These are phyloP conservation scores for Bathynomus jamesi DNA, from an alignment of 1,140 invertebrate genomes.

Conservation along the genomic window DNA sequence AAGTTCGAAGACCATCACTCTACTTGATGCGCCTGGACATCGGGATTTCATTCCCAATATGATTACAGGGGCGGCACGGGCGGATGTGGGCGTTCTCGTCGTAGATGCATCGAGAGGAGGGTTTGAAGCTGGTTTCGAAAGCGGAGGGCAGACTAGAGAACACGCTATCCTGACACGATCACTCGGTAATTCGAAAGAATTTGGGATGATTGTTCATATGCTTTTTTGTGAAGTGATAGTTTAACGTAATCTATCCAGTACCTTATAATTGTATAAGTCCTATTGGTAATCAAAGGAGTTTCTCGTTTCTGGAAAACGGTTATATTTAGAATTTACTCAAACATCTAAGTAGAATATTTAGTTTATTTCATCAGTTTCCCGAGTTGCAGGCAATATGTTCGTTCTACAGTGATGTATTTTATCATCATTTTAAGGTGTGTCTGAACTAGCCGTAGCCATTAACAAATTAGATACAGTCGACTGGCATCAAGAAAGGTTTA, in stretches of 20 bases:
- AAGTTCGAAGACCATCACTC: constrained; percentile 66
- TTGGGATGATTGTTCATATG: too few relatives aligned
- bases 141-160: constrained; percentile 94
- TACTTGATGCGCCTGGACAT: constrained; percentile 96
- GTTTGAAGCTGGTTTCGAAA: constrained; percentile 97
- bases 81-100: constrained; percentile 91
- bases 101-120: constrained; percentile 89
- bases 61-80: constrained; percentile 95
- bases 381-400: too few relatives aligned
- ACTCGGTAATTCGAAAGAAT: too few relatives aligned
- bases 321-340: too few relatives aligned
- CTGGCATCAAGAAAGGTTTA: constrained; percentile 72
- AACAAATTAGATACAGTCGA: constrained; percentile 76
- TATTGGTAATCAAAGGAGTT: too few relatives aligned
- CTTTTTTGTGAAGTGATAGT: too few relatives aligned
- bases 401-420: too few relatives aligned
- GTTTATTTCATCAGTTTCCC: too few relatives aligned
- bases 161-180: constrained; percentile 90
- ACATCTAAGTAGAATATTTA: too few relatives aligned
- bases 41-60: constrained; percentile 98
- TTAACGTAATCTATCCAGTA: too few relatives aligned
- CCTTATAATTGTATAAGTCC: too few relatives aligned
- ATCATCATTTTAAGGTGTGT: constrained; percentile 55
- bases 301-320: too few relatives aligned
- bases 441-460: constrained; percentile 73